Percentiles rank a stretch among this genome's conserved stretches.
Conservation (phyloP, 2,113 vertebrate species). For the Silurus glanis region DNA sequence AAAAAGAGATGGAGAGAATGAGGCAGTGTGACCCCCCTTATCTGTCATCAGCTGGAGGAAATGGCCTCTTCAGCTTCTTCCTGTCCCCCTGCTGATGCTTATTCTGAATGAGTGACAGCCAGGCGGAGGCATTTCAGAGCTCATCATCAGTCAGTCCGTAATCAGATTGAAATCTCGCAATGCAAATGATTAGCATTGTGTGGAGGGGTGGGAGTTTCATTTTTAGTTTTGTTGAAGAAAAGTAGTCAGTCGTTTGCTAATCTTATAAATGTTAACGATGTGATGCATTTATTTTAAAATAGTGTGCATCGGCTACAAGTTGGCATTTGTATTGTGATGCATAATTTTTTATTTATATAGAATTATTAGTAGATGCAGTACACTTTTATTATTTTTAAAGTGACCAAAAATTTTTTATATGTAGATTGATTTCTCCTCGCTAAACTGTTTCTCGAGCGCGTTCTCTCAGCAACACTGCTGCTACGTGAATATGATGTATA, state of each 20-base stretch:
- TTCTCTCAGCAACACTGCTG: too few species aligned
- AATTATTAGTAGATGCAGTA: too few species aligned
- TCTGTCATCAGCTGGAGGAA: constrained; percentile 50
- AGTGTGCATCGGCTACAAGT: too few species aligned
- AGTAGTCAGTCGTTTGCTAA: neutral
- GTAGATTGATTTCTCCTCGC: too few species aligned
- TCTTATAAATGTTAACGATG: neutral
- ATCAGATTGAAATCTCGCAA: neutral
- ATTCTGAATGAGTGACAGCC: constrained; percentile 35
- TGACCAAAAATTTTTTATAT: too few species aligned
- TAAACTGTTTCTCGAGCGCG: too few species aligned
- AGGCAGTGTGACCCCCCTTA: constrained; percentile 34
- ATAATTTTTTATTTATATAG: too few species aligned
- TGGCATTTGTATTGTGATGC: too few species aligned
- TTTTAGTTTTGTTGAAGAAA: neutral
- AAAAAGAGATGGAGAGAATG: constrained; percentile 26
- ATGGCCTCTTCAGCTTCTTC: constrained; percentile 47
- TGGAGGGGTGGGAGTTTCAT: neutral
- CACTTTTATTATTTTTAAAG: too few species aligned
- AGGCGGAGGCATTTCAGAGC: neutral
- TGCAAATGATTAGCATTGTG: neutral
- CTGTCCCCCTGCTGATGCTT: constrained; percentile 34
- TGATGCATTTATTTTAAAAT: too few species aligned
- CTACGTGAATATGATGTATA: too few species aligned
- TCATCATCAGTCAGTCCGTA: constrained; percentile 4